A percentile compares a stretch with the other conserved stretches of the same genome.
These are phyloP conservation scores for Carassius gibelio DNA, from an alignment of 2,113 vertebrate species.

Conservation along the genomic window DNA sequence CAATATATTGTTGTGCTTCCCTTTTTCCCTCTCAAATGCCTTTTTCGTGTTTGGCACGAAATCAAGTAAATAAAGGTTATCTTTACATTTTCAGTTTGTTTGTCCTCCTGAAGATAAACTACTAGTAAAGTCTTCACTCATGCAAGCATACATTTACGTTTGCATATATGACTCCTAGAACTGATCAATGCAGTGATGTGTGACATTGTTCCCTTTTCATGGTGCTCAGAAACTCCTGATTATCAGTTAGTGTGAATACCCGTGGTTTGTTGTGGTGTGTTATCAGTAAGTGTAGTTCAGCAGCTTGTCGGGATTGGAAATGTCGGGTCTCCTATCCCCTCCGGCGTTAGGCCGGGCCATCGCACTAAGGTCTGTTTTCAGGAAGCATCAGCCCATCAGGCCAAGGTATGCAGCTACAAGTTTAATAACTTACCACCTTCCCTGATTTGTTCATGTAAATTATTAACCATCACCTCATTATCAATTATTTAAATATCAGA, in stretches of 20 bases:
- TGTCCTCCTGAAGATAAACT: not conserved
- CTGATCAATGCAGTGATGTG: not conserved
- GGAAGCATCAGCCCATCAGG: constrained; percentile 32
- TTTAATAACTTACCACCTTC: constrained; percentile 70
- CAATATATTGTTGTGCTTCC: not conserved
- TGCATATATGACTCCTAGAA: not conserved
- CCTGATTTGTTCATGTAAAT: constrained; percentile 78
- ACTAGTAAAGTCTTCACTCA: not conserved
- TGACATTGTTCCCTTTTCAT: not conserved
- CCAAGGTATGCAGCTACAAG: constrained; percentile 70
- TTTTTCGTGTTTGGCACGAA: not conserved
- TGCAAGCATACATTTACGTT: not conserved
- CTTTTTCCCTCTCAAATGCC: not conserved
- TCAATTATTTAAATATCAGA: constrained; percentile 74
- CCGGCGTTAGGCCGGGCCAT: not conserved
- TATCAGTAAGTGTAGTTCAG: not conserved
- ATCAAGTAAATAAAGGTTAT: constrained; percentile 2
- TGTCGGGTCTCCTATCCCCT: not conserved
- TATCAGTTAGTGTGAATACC: not conserved
- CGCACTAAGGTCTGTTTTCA: constrained; percentile 37
- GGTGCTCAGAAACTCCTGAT: not conserved
- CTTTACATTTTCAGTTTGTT: not conserved
- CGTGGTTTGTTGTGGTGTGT: not conserved
- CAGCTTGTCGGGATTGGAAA: not conserved
- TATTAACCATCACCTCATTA: constrained; percentile 76